phyloP scores from a whole-genome alignment of 2,888 invertebrate species.

The Tupiocoris notatus region DNA sequence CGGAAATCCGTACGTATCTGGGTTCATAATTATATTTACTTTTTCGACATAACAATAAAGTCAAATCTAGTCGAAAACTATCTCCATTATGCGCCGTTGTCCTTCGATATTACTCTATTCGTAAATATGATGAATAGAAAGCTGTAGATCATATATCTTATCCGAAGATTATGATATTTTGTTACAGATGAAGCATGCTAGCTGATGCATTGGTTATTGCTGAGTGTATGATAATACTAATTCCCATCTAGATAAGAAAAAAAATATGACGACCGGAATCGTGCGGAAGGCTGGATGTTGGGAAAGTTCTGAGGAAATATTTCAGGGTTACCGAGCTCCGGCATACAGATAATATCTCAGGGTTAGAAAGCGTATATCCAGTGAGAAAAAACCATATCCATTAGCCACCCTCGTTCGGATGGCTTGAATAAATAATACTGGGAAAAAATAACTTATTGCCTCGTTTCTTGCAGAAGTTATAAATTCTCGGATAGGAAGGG shows the following conservation, averaged over 20 bases:
- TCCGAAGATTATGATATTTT: too few species aligned
- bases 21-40: too few species aligned
- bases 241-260: neutral
- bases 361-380: constrained; percentile 35
- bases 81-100: too few species aligned
- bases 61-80: too few species aligned
- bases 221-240: too few species aligned
- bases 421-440: constrained; percentile 35
- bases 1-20: too few species aligned
- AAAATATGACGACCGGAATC: neutral
- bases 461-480: constrained; percentile 27
- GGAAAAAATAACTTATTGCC: constrained; percentile 37
- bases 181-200: too few species aligned
- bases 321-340: constrained; percentile 8
- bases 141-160: too few species aligned
- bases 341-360: constrained; percentile 32
- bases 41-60: too few species aligned
- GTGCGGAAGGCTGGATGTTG: neutral
- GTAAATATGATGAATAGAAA: too few species aligned
- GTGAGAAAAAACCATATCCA: constrained; percentile 36
- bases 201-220: too few species aligned
- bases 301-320: constrained; percentile 11
- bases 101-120: too few species aligned
- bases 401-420: constrained; percentile 30
- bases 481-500: constrained; percentile 31